Percentiles rank a stretch among this genome's conserved stretches.
Conservation (phyloP, 2,888 invertebrate species). For the Cephus pulcher region DNA sequence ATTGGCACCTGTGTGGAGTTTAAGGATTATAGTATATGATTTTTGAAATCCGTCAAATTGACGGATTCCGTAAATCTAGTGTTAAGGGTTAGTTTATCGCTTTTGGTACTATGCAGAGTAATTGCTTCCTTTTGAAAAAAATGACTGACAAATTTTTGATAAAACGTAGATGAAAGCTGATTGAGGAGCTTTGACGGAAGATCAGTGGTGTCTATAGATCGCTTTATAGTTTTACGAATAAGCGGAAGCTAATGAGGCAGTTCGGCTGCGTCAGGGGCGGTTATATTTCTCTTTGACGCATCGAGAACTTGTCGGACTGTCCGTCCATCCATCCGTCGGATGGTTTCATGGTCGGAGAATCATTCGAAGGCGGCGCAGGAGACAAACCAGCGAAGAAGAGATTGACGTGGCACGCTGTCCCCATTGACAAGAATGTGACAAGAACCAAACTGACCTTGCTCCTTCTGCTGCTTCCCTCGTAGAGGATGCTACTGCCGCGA, state of each 20-base stretch:
- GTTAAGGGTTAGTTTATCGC: too few relatives aligned
- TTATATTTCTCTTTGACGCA: constrained; percentile 67
- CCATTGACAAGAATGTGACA: constrained; percentile 66
- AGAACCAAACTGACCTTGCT: constrained; percentile 60
- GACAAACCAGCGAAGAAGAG: constrained; percentile 53
- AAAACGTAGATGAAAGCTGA: too few relatives aligned
- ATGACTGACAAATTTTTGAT: too few relatives aligned
- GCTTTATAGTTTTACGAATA: constrained; percentile 29
- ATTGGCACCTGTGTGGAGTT: too few relatives aligned
- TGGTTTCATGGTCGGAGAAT: constrained; percentile 38
- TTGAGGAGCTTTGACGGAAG: too few relatives aligned
- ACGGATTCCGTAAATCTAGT: too few relatives aligned
- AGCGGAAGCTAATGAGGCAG: constrained; percentile 64
- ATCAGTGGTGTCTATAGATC: too few relatives aligned
- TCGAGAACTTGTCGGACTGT: constrained; percentile 59
- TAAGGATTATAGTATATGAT: too few relatives aligned
- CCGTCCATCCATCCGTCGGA: constrained; percentile 49
- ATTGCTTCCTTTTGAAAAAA: too few relatives aligned
- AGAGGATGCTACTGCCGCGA: too few relatives aligned
- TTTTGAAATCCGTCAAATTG: too few relatives aligned
- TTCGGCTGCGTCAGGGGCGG: constrained; percentile 55
- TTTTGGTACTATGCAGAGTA: too few relatives aligned
- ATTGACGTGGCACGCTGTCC: constrained; percentile 65
- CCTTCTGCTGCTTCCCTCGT: constrained; percentile 35
- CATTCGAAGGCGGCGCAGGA: constrained; percentile 23